A percentile compares a stretch with the other conserved stretches of the same genome.
These are phyloP conservation scores for Monomorium pharaonis DNA, from an alignment of 1,140 invertebrate genomes.

Conservation along the genomic window DNA sequence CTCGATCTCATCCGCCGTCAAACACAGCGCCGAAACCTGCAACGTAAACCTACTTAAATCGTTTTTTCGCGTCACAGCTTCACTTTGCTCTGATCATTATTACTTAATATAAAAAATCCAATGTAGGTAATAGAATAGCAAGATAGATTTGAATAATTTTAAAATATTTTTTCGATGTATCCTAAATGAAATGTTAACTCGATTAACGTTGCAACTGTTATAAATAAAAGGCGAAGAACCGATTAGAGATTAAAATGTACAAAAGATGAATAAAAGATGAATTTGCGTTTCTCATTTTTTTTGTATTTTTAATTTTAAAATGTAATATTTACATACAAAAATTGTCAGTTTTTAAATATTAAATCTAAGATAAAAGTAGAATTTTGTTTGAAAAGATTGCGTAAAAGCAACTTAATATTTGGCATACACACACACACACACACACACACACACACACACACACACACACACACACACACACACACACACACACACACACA, in stretches of 20 bases:
- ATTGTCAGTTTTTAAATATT: background rate
- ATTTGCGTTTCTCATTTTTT: background rate
- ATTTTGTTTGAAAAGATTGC: background rate
- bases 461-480: too few relatives aligned
- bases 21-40: constrained; percentile 80
- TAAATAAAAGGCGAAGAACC: background rate
- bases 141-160: background rate
- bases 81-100: background rate
- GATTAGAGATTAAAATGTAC: background rate
- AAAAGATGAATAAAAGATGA: background rate
- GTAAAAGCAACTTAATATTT: background rate
- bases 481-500: too few relatives aligned
- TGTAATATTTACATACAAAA: background rate
- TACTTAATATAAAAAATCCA: background rate
- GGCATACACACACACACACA: too few relatives aligned
- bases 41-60: constrained; percentile 53
- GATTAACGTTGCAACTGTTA: background rate
- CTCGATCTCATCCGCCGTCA: constrained; percentile 80
- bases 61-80: background rate
- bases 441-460: too few relatives aligned
- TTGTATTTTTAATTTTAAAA: background rate
- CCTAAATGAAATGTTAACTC: background rate
- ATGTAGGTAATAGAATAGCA: background rate
- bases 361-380: background rate
- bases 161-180: background rate